Evolutionary conservation across 2,888 invertebrate genomes (phyloP), one percentile per base, ranked within the genome.

Genomic region (Steinernema carpocapsae): DNA sequence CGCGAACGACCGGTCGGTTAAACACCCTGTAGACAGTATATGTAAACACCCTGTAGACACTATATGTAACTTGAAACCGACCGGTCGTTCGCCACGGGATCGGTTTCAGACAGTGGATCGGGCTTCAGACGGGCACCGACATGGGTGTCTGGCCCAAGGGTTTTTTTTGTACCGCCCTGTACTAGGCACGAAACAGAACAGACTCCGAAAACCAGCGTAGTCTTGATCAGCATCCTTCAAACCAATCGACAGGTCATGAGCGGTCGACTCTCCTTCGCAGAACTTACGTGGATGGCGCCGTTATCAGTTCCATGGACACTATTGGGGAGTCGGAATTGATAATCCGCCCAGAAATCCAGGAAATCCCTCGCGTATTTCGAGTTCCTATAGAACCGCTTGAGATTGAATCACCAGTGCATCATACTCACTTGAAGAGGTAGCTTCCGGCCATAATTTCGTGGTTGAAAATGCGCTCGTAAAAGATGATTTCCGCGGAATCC

Each of bases 391-490:
- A 14, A n/a, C 17, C 48, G 17, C 3, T 4, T 7, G n/a, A 14
- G n/a, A 48, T 48, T 7, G 6, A 4, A 48, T 48, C 19, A 17
- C 17, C 3, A 48, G 17, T 4, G n/a, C n/a, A n/a, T n/a, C n/a
- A n/a, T n/a, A n/a, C 43, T 14, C 14, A 43, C 43, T 14, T 43
- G 43, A 43, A 43, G 10, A 43, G 14, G 43, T 43, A 43, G 43
- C 43, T 43, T n/a, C 82, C 82, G 0, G 83, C 81, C 83, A 83
- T 82, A 24, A 83, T 72, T 73, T 83, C 83, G 4, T 82, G 80
- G 64, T 83, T 83, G 78, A 83, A 78, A 19, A 83, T 79, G 1
- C 83, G 77, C n/a, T 80, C 72, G 64, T 83, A 83, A 76, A 83
- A 81, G 24, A 80, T 77, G 10, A 80, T 73, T 64, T 80, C 72